Base-by-base conservation (phyloP, 2,113 vertebrate species). In the Notiomystis cincta region DNA sequence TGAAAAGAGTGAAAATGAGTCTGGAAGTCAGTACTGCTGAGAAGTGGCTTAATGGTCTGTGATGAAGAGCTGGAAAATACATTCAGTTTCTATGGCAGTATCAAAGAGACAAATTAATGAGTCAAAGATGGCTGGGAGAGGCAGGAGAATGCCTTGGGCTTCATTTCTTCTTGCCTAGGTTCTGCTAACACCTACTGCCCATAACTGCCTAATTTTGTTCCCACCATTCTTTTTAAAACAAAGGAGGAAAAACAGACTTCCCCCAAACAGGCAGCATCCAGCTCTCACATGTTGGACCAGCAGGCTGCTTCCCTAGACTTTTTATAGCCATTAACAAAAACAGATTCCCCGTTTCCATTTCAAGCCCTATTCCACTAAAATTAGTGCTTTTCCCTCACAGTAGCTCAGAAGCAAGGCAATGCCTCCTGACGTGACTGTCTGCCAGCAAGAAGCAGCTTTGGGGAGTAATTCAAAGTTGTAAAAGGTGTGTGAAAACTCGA, bases 311-410 rank as follows among this genome's bases (percentile, higher is more conserved):
- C 57, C 50, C 37, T 72, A 15, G 7, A 38, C 31, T 47, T 80
- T 64, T 62, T 76, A 37, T 13, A 82, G 35, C 19, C 38, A 57
- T 80, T 79, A 54, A 31, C 30, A 57, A 57, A 87, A 87, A 16
- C 30, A 90, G 62, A 82, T 77, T 91, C 27, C 15, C 66, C 11
- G 18, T 77, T 94, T 85, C 75, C 12, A 45, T 83, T 70, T 92
- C 69, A 78, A 77, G 45, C 56, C 31, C 3, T 3, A 23, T 31
- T 82, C 35, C n/a, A 19, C 71, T 80, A 65, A 89, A 95, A 85
- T 72, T 35, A 57, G 12, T 22, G 35, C 7, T 69, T 76, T 93
- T 45, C 60, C 77, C 51, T 80, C 38, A 15, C 38, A 80, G 42
- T 23, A 57, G 16, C 42, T 83, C 73, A 54, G 47, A 58, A 85